Evolutionary conservation across 2,888 invertebrate species (phyloP), one percentile per base, ranked within the genome.

Genomic region (Nebria brevicollis): DNA sequence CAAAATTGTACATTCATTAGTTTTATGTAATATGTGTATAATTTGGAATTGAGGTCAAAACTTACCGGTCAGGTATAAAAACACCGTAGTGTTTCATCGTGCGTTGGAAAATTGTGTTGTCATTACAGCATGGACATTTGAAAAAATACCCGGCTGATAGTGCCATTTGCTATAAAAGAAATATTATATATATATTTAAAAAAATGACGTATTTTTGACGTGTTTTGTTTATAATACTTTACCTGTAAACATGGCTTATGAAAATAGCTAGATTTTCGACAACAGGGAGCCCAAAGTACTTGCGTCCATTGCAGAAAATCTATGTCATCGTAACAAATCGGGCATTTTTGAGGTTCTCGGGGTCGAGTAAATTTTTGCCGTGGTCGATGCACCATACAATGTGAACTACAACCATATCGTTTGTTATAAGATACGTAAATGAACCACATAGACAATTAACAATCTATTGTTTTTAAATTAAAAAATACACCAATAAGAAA

Each of bases 91-190:
- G 87, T 20, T 93, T 86, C 87, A 94, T 93, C 0, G 92, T 92
- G 0, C 90, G 85, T 80, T 92, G 91, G 88, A 95, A 96, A 1
- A 87, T 87, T 0, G 92, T 90, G 75, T 92, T 92, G 86, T 95
- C 93, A 85, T 96, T 96, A 85, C 95, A 97, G 0, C 95, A 88
- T 0, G 97, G 96, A 86, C 97, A 97, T 86, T 95, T 96, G 84
- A 96, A 92, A 86, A 94, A 96, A 85, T 96, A 95, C 0, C 96
- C 97, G 0, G 96, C 93, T 84, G 92, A 94, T 6, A 93, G 87
- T 0, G 96, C 95, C 89, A 95, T 92, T 78, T 91, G 90, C 94
- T 95, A 34, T 42, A 26, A 13, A 75, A 13, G 74, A 34, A 68
- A 54, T 42, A 26, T n/a, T n/a, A 54, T 68, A 43, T 8, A 81